Evolutionary conservation across 1,140 invertebrate genomes (phyloP), one percentile per base, ranked within the genome.

Genomic region (Drosophila parvula): DNA sequence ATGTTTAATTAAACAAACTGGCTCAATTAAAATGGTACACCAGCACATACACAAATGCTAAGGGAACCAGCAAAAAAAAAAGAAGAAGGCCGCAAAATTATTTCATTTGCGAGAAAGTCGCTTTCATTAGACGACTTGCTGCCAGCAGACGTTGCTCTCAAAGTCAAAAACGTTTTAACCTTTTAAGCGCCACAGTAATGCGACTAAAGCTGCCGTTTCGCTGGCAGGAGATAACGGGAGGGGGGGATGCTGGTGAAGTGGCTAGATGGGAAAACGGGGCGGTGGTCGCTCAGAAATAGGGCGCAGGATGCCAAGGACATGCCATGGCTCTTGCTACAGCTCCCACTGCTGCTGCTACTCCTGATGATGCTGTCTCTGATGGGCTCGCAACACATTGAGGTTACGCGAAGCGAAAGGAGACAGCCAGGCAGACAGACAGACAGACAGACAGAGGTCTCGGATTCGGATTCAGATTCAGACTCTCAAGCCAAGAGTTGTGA

Each of bases 121-220:
- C 78, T 69, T 80, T 85, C 67, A 85, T 85, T 81, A 65, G 81
- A 68, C 78, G 78, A 84, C 76, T 84, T 83, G 62, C 67, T 63
- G 73, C 62, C 61, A 51, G 71, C 56, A 58, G 79, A 63, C 74
- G 76, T 57, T 60, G 56, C 56, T 56, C 81, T 79, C 76, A 88
- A 88, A 79, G 83, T 88, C 79, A 83, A 88, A 77, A 86, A 79
- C 76, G 79, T 79, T 86, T 86, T 86, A 86, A 88, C 82, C 79
- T 88, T 86, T 86, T 86, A 88, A 88, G 82, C 83, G 65, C 67
- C 85, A 65, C 70, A 75, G 83, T 88, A 86, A 86, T 86, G 71
- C 82, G 82, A 79, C 79, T 76, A 88, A 79, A 86, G 79, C 81
- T 80, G 56, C 74, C 61, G 55, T 77, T 64, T 64, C 58, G 34